A percentile compares a stretch with the other conserved stretches of the same genome.
phyloP scores from a whole-genome alignment of 1,140 invertebrate genomes.

The Hydropsyche tenuis region DNA sequence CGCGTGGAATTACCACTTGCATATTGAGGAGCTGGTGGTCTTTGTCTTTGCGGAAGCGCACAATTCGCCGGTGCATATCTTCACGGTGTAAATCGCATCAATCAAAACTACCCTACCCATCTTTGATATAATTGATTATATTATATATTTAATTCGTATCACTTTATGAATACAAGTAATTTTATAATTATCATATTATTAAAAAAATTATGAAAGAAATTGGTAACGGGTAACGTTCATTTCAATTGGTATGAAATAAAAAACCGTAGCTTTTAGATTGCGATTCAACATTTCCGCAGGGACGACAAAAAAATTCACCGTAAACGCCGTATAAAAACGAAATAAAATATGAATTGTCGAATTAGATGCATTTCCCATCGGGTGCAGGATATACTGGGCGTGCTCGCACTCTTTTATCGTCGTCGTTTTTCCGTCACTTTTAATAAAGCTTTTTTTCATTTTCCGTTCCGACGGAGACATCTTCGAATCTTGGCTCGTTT shows the following conservation, averaged over 20 bases:
- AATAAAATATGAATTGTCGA: conserved; percentile 3
- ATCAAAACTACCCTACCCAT: too few relatives aligned
- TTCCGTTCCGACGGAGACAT: conserved; percentile 39
- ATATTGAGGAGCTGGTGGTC: neutral
- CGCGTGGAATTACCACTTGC: conserved; percentile 27
- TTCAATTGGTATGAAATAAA: too few relatives aligned
- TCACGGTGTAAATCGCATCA: too few relatives aligned
- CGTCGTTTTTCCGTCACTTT: conserved; percentile 40
- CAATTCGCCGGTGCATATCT: neutral
- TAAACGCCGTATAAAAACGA: too few relatives aligned
- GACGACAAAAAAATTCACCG: neutral
- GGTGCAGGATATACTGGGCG: neutral
- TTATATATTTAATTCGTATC: too few relatives aligned
- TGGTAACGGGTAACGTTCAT: too few relatives aligned
- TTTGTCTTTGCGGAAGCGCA: neutral
- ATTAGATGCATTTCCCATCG: conserved; percentile 6
- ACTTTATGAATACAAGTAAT: too few relatives aligned
- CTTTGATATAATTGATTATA: too few relatives aligned
- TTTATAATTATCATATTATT: too few relatives aligned
- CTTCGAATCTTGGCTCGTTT: conserved; percentile 9
- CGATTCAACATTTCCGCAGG: too few relatives aligned
- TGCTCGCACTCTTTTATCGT: conserved; percentile 22
- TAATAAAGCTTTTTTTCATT: conserved; percentile 45
- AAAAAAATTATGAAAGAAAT: too few relatives aligned
- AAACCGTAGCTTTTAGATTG: too few relatives aligned